phyloP scores from a whole-genome alignment of 2,888 invertebrate species.

The Pycnomerus fuliginosus region DNA sequence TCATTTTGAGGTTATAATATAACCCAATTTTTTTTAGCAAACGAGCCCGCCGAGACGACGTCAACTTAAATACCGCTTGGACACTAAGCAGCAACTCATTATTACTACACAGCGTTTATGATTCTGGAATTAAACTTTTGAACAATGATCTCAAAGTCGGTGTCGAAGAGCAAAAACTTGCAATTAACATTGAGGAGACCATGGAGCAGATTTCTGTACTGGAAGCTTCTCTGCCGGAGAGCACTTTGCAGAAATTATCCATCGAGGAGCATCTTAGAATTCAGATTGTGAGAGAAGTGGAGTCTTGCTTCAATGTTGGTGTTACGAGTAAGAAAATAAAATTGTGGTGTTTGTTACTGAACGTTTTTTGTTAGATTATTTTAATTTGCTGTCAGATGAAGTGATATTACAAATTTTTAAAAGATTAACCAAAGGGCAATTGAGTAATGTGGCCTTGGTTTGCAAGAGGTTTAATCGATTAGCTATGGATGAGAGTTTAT shows the following conservation, averaged over 20 bases:
- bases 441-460: conserved; percentile 71
- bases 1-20: not conserved
- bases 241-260: conserved; percentile 41
- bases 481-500: conserved; percentile 80
- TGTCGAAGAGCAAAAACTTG: conserved; percentile 15
- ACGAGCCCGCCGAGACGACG: conserved; percentile 44
- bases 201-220: conserved; percentile 33
- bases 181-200: not conserved
- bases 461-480: conserved; percentile 79
- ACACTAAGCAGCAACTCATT: conserved; percentile 46
- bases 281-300: too few species aligned
- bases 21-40: conserved; percentile 36
- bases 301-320: too few species aligned
- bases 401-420: conserved; percentile 79
- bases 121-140: conserved; percentile 63
- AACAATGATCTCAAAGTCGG: conserved; percentile 44
- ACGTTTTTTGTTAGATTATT: conserved; percentile 60
- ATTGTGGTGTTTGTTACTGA: too few species aligned
- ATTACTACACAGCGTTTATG: conserved; percentile 56
- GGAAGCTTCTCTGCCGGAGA: conserved; percentile 45
- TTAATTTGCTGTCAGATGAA: conserved; percentile 79
- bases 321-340: too few species aligned
- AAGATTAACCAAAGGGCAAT: conserved; percentile 75
- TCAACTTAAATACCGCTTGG: conserved; percentile 37
- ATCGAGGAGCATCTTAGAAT: too few species aligned